Base-by-base conservation (phyloP, 2,797 vertebrate genomes). In the Tokudaia muenninki region DNA sequence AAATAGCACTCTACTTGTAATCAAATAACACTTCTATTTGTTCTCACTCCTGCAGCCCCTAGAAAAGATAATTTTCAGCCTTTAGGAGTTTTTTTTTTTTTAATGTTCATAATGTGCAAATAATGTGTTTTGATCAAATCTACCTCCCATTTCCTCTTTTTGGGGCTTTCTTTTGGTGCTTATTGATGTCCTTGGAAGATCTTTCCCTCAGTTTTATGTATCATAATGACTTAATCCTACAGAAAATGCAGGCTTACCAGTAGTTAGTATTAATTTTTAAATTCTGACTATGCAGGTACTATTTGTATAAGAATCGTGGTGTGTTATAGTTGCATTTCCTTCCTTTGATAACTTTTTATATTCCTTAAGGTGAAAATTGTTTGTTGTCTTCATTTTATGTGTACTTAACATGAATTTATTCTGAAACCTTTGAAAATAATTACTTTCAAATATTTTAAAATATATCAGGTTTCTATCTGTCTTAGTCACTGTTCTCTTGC, bases 341-440 rank as follows among this genome's bases (percentile, higher is more conserved):
- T 87, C 93, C 6, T 82, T 79, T 79, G 84, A 26, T 87, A 92
- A 81, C 21, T 92, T 97, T 72, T 81, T 82, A 47, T 81, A 34
- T 8, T 89, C 61, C 29, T 93, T 90, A 52, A 94, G 83, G 4
- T 91, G 77, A 93, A 95, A 95, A 91, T 94, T 90, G 16, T 92
- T 87, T 84, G 47, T 82, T 97, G 67, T 77, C 59, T 72, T 87
- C 7, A 13, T 88, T 91, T 88, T 94, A 63, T 94, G 0, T 67
- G 37, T 65, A 41, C 22, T 34, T 82, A 57, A 34, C 34, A 72
- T 34, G 31, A 57, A 90, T 95, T 92, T 44, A 89, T 89, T 13
- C 74, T 37, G 44, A n/a, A 65, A 59, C 14, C 87, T 96, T 91
- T 86, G 55, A 61, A 93, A 80, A 84, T 74, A 17, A 61, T 74